A percentile compares a stretch with the other conserved stretches of the same genome.
These are phyloP conservation scores for Spilarctia lutea DNA, from an alignment of 2,888 invertebrate genomes.

Conservation along the genomic window DNA sequence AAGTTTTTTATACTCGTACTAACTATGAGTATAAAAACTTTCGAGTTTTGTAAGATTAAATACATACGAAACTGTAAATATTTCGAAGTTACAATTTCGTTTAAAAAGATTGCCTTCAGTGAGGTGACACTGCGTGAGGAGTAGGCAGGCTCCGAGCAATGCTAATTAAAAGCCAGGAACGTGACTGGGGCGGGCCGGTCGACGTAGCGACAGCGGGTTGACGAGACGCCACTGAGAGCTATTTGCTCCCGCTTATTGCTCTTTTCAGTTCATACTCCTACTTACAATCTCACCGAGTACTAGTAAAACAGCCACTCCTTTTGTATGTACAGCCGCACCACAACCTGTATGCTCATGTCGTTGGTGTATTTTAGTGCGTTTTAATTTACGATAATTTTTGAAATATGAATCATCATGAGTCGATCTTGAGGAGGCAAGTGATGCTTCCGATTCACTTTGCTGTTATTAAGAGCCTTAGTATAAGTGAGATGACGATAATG, in stretches of 20 bases:
- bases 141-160: conserved; percentile 38
- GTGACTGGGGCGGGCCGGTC: conserved; percentile 45
- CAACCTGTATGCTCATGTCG: conserved; percentile 1
- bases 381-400: background rate
- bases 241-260: conserved; percentile 57
- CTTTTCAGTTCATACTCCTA: conserved; percentile 53
- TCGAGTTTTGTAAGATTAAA: background rate
- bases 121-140: conserved; percentile 26
- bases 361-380: background rate
- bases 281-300: conserved; percentile 24
- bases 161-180: conserved; percentile 71
- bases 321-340: conserved; percentile 20
- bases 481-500: no score
- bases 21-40: no score
- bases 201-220: conserved; percentile 31
- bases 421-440: background rate
- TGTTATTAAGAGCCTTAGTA: background rate
- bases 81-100: background rate
- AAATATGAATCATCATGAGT: background rate
- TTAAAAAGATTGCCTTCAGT: conserved; percentile 20
- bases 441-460: background rate
- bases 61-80: background rate
- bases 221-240: conserved; percentile 43
- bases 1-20: background rate
- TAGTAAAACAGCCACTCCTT: conserved; percentile 23